Evolutionary conservation across 2,888 invertebrate genomes (phyloP).

Genomic region (Rhingia rostrata): DNA sequence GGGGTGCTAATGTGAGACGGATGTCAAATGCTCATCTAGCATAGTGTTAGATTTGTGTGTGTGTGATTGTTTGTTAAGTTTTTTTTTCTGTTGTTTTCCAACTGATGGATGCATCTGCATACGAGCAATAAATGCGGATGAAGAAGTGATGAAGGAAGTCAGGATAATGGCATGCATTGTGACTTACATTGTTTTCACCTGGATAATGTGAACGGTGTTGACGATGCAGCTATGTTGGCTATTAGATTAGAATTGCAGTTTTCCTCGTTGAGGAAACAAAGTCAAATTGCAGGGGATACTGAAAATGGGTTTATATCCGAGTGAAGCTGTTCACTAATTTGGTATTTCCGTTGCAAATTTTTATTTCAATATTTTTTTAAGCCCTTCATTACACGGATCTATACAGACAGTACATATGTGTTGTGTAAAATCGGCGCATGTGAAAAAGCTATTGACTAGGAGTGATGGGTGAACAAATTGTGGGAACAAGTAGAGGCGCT

Average conservation of each 20-base stretch:
- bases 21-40: conserved; percentile 52
- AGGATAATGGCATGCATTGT: conserved; percentile 64
- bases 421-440: too few relatives aligned
- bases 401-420: too few relatives aligned
- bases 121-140: conserved; percentile 52
- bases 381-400: too few relatives aligned
- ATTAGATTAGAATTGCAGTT: conserved; percentile 49
- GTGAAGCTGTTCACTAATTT: too few relatives aligned
- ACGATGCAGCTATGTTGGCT: conserved; percentile 24
- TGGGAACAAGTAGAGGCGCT: too few relatives aligned
- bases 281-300: neutral
- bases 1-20: conserved; percentile 40
- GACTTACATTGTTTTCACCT: conserved; percentile 56
- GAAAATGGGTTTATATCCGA: neutral
- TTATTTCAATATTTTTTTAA: too few relatives aligned
- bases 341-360: too few relatives aligned
- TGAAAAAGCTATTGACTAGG: too few relatives aligned
- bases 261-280: neutral
- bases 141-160: conserved; percentile 45
- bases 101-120: conserved; percentile 55
- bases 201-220: conserved; percentile 27
- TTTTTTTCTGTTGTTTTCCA: conserved; percentile 2
- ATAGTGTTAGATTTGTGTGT: neutral
- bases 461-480: too few relatives aligned
- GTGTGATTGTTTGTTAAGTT: neutral